Evolutionary conservation across 2,888 invertebrate species (phyloP), one percentile per base, ranked within the genome.

Genomic region (Endomychus coccineus): DNA sequence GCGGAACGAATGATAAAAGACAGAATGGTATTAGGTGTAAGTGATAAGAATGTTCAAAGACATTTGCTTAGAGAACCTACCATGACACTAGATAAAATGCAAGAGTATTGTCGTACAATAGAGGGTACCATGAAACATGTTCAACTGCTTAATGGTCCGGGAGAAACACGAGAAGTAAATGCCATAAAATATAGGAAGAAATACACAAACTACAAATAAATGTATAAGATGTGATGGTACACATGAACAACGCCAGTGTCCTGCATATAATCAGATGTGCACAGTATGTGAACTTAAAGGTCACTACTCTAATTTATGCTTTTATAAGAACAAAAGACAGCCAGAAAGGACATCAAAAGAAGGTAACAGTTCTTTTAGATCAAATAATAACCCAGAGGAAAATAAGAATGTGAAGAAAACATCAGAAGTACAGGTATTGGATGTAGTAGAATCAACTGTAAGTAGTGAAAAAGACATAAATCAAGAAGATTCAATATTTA

Each of bases 261-360:
- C 30, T 21, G 30, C 30, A 19, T 30, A 21, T 30, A 17, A 21
- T 2, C 30, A 30, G 14, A 19, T 30, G 9, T 30, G 30, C n/a
- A 17, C 4, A 16, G 10, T 13, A 11, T 30, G 30, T 11, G 19
- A 30, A 21, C 17, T 21, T 12, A 16, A 30, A 19, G 30, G 19
- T 14, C 30, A 30, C 14, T 30, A 21, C 21, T 10, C 28, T 17
- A 28, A n/a, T 11, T 11, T 28, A 17, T 28, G 28, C 28, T 28
- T 16, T n/a, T 16, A 6, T 4, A 28, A 28, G 16, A 28, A 16
- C 28, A 13, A 28, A 11, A n/a, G n/a, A n/a, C n/a, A n/a, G n/a
- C n/a, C n/a, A n/a, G n/a, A n/a, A n/a, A n/a, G n/a, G n/a, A n/a
- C n/a, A n/a, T n/a, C n/a, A n/a, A n/a, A n/a, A n/a, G n/a, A n/a